A percentile compares a stretch with the other conserved stretches of the same genome.
Conservation (phyloP, 1,140 invertebrate genomes). For the Pseudachorutes palmiensis region DNA sequence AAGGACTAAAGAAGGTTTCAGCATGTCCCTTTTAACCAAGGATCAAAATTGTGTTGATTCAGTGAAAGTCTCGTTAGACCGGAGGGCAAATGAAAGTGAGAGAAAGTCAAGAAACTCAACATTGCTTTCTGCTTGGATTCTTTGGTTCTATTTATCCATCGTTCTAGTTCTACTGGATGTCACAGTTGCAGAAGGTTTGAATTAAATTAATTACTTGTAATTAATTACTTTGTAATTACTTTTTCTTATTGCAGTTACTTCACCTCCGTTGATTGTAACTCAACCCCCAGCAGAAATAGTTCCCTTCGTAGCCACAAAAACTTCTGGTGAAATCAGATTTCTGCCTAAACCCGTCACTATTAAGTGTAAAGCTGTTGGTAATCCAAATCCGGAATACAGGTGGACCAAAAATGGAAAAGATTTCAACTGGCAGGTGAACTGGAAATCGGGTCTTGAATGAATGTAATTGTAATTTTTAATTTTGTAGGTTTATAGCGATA, state of each 20-base stretch:
- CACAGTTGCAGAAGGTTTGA: too few species aligned
- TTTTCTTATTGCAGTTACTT: slow-evolving; percentile 54
- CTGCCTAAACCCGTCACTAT: slow-evolving; percentile 91
- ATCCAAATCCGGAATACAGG: slow-evolving; percentile 78
- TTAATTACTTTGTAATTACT: background rate
- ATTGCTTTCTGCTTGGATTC: too few species aligned
- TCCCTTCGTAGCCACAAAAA: slow-evolving; percentile 77
- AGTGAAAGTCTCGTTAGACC: too few species aligned
- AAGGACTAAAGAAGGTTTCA: too few species aligned
- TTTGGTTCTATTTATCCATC: too few species aligned
- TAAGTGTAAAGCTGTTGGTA: slow-evolving; percentile 87
- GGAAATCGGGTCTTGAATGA: background rate
- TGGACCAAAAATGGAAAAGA: slow-evolving; percentile 95
- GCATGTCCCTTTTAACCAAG: too few species aligned
- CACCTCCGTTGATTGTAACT: slow-evolving; percentile 77
- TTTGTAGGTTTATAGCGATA: slow-evolving; percentile 78
- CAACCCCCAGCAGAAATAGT: slow-evolving; percentile 82
- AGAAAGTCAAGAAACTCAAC: too few species aligned
- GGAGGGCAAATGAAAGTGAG: too few species aligned
- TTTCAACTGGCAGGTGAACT: slow-evolving; percentile 45
- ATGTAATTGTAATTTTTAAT: slow-evolving; percentile 39
- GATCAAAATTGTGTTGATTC: too few species aligned
- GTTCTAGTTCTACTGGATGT: too few species aligned
- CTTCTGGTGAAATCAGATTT: slow-evolving; percentile 68
- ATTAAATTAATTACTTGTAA: too few species aligned